Percentiles rank a stretch among this genome's conserved stretches.
These are phyloP conservation scores for Adelges cooleyi DNA, from an alignment of 1,140 invertebrate genomes.

Conservation along the genomic window DNA sequence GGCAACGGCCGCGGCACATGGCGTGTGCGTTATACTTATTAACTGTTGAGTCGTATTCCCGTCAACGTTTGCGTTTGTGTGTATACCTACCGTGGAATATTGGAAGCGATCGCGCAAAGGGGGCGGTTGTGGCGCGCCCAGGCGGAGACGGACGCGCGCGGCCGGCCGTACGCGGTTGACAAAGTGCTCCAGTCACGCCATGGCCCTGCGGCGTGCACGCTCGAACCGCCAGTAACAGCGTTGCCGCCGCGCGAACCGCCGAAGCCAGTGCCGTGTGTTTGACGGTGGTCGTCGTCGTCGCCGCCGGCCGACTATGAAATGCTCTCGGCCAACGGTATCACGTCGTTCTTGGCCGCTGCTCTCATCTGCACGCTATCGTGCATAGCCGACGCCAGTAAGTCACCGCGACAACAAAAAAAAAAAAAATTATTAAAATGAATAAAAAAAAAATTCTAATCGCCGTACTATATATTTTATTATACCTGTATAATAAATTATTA, in stretches of 20 bases:
- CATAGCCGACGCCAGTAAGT: conserved; percentile 20
- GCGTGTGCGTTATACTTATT: conserved; percentile 14
- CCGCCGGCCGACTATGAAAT: conserved; percentile 4
- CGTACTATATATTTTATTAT: too few species aligned
- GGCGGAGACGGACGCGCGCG: not conserved
- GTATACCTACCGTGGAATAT: too few species aligned
- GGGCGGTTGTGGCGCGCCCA: not conserved
- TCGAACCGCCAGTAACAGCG: not conserved
- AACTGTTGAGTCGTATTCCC: conserved; percentile 1
- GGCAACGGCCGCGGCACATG: not conserved
- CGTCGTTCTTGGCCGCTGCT: not conserved
- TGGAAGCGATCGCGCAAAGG: too few species aligned
- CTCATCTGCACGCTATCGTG: conserved; percentile 9
- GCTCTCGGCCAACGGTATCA: conserved; percentile 19
- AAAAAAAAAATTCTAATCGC: too few species aligned
- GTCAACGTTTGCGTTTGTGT: too few species aligned
- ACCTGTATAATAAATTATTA: too few species aligned
- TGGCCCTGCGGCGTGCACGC: not conserved
- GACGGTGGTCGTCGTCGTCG: not conserved
- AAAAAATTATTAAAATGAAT: too few species aligned
- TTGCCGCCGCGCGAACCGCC: not conserved
- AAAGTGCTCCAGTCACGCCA: too few species aligned
- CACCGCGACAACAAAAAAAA: too few species aligned
- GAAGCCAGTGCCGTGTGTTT: not conserved
- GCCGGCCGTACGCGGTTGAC: not conserved